These are phyloP conservation scores for Sialia sialis DNA, from an alignment of 2,113 vertebrate genomes.

Conservation along the genomic window DNA sequence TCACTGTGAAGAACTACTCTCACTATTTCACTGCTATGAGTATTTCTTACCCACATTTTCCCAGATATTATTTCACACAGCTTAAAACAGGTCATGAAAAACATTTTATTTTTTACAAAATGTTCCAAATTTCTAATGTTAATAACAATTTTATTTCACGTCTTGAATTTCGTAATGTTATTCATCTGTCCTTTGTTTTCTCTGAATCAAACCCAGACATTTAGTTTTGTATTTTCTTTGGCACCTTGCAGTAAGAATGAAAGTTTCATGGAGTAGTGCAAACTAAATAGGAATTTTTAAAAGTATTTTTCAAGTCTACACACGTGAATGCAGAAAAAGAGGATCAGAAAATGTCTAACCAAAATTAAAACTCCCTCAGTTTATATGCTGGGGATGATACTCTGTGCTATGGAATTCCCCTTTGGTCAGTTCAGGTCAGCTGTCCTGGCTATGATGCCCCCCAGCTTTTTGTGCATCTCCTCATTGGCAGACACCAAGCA, in stretches of 20 bases:
- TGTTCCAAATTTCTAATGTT: neutral
- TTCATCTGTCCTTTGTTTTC: neutral
- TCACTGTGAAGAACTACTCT: neutral
- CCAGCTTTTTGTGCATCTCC: neutral
- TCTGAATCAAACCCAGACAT: neutral
- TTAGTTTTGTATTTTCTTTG: neutral
- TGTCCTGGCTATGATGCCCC: no score
- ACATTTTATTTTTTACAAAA: neutral
- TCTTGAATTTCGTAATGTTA: neutral
- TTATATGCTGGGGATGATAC: accelerated
- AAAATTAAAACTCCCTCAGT: neutral
- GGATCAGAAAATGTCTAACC: neutral
- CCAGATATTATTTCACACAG: neutral
- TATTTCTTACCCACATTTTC: neutral
- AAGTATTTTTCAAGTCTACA: neutral
- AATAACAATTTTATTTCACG: neutral
- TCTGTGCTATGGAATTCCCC: neutral
- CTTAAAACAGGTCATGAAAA: neutral
- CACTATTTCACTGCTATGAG: neutral
- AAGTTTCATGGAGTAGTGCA: neutral
- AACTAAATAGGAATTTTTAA: neutral
- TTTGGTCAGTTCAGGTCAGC: neutral
- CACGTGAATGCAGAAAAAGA: neutral
- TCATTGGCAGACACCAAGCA: neutral
- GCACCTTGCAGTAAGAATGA: neutral